Evolutionary conservation across 2,888 invertebrate species (phyloP).

Genomic region (Hedya salicella): DNA sequence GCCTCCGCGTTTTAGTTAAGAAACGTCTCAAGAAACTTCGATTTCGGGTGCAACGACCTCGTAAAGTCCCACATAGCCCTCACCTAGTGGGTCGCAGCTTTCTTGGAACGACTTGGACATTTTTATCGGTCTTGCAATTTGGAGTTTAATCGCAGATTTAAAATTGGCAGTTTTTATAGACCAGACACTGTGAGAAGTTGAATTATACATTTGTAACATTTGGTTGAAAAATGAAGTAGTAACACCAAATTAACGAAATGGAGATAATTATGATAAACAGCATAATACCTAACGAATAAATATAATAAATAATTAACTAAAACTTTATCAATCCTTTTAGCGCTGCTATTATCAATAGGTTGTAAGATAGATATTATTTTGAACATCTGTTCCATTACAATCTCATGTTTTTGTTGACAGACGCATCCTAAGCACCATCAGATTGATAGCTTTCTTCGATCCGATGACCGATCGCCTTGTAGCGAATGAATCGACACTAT

Average conservation of each 20-base stretch:
- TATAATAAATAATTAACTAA: background rate
- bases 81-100: conserved; percentile 18
- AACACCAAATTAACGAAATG: no score
- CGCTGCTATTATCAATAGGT: background rate
- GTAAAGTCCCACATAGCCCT: conserved; percentile 22
- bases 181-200: background rate
- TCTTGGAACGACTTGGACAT: conserved; percentile 8
- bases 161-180: conserved; percentile 4
- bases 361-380: background rate
- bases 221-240: background rate
- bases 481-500: conserved; percentile 11
- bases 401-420: conserved; percentile 17
- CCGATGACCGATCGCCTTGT: conserved; percentile 12
- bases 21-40: conserved; percentile 32
- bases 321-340: background rate
- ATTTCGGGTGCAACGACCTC: conserved; percentile 35
- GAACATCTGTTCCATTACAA: conserved; percentile 15
- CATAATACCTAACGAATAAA: no score
- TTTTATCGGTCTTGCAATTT: conserved; percentile 22
- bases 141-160: conserved; percentile 13
- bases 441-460: conserved; percentile 23
- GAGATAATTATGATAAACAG: no score
- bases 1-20: conserved; percentile 9
- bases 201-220: background rate
- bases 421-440: background rate